Evolutionary conservation across 2,888 invertebrate species (phyloP).

Genomic region (Stegophylla sp.): DNA sequence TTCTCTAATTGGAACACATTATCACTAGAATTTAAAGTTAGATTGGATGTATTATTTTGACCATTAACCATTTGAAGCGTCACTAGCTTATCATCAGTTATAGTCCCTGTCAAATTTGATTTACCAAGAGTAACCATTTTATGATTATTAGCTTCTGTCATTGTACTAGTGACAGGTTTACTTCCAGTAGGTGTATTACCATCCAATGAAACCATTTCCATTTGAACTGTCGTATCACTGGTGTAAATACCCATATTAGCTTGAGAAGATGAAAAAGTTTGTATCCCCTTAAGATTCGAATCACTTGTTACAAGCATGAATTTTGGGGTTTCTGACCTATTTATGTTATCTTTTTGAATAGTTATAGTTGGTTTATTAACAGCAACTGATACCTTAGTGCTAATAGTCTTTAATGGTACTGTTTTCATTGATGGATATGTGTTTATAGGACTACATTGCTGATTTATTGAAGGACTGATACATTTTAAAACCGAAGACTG

Average conservation of each 20-base stretch:
- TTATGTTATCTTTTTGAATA: slow-evolving; percentile 69
- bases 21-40: slow-evolving; percentile 63
- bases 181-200: slow-evolving; percentile 68
- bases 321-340: slow-evolving; percentile 67
- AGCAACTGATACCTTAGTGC: slow-evolving; percentile 73
- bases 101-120: slow-evolving; percentile 67
- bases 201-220: slow-evolving; percentile 70
- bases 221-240: slow-evolving; percentile 62
- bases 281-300: slow-evolving; percentile 72
- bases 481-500: slow-evolving; percentile 49
- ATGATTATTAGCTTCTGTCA: slow-evolving; percentile 67
- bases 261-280: slow-evolving; percentile 71
- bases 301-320: slow-evolving; percentile 80
- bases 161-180: slow-evolving; percentile 75
- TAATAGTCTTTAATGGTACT: slow-evolving; percentile 62
- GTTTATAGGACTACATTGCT: slow-evolving; percentile 78
- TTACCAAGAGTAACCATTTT: slow-evolving; percentile 72
- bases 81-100: slow-evolving; percentile 76
- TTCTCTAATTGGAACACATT: slow-evolving; percentile 55
- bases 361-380: slow-evolving; percentile 70
- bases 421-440: slow-evolving; percentile 55
- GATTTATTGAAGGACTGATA: slow-evolving; percentile 63
- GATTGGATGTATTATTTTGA: slow-evolving; percentile 72
- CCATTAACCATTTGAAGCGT: slow-evolving; percentile 75
- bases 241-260: slow-evolving; percentile 64